Evolutionary conservation across 2,797 vertebrate genomes (phyloP), one percentile per base, ranked within the genome.

Genomic region (Mionectes olivaceus): DNA sequence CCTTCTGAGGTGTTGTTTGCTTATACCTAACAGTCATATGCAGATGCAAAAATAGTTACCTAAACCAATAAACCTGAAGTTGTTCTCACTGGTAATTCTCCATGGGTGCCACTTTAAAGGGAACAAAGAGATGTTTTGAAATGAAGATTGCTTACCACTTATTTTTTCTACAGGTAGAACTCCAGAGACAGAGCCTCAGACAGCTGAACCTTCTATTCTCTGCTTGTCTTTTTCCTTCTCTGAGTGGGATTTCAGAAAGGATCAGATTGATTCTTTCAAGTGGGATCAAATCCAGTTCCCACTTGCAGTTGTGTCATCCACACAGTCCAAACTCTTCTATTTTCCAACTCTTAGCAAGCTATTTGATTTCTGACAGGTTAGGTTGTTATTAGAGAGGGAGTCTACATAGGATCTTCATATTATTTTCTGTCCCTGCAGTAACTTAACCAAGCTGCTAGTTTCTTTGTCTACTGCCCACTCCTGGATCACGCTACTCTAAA

Each of bases 11-110:
- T 14, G 30, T 27, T 81, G 8, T 57, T 89, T 94, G 9, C n/a
- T 56, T 92, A 52, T 81, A 16, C n/a, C 1, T 61, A 67, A 75
- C 46, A 33, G 68, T 75, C 24, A 1, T 78, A 69, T 46, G 37
- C 64, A 84, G 78, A 52, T 76, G 25, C 30, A 93, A 87, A 94
- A 77, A 43, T 81, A 92, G 94, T 93, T 94, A 37, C 27, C 23
- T 67, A 67, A 80, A 32, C 46, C n/a, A 46, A 87, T 82, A 79
- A 19, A 2, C 5, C 8, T 15, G 35, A 86, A 79, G 19, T 19
- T 89, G 4, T 57, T 87, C 14, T 92, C n/a, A 33, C 49, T 76
- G 60, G 46, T 71, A 83, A 56, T 69, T 94, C 69, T 32, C 91
- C 44, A 55, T 33, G n/a, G 60, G 3, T 63, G 13, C 25, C 43